Evolutionary conservation across 2,888 invertebrate genomes (phyloP).

Genomic region (Autographa pulchrina): DNA sequence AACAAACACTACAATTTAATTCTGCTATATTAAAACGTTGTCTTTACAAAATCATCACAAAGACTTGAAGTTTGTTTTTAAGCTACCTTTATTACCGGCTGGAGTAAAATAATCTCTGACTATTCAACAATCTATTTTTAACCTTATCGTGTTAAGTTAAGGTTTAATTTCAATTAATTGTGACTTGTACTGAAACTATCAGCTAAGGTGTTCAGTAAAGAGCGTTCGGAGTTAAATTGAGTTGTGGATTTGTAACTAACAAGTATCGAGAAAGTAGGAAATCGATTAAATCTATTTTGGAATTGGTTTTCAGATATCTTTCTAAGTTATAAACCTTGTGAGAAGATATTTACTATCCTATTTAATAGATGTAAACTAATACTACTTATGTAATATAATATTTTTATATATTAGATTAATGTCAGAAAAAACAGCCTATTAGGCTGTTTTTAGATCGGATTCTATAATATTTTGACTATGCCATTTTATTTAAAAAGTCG

Average conservation of each 20-base stretch:
- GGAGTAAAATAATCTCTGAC: constrained; percentile 46
- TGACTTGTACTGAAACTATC: constrained; percentile 58
- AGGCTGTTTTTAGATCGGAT: no score
- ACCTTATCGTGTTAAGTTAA: background rate
- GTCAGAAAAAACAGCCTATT: no score
- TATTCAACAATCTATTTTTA: background rate
- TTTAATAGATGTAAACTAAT: no score
- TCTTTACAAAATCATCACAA: background rate
- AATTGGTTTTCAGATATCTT: constrained; percentile 49
- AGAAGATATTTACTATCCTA: no score
- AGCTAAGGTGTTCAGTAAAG: constrained; percentile 75
- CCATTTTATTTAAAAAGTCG: no score
- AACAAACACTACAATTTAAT: constrained; percentile 25
- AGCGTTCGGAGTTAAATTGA: constrained; percentile 84
- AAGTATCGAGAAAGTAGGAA: constrained; percentile 74
- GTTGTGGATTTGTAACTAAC: constrained; percentile 81
- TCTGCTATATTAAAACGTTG: constrained; percentile 17
- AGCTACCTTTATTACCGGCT: constrained; percentile 48
- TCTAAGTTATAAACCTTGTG: background rate
- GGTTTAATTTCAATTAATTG: constrained; percentile 12
- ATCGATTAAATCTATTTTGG: constrained; percentile 70
- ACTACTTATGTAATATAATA: no score
- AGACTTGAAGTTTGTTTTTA: constrained; percentile 44
- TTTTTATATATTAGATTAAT: no score
- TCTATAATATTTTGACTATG: no score